Evolutionary conservation across 2,888 invertebrate species (phyloP), one percentile per base, ranked within the genome.

Genomic region (Phyllotreta striolata): DNA sequence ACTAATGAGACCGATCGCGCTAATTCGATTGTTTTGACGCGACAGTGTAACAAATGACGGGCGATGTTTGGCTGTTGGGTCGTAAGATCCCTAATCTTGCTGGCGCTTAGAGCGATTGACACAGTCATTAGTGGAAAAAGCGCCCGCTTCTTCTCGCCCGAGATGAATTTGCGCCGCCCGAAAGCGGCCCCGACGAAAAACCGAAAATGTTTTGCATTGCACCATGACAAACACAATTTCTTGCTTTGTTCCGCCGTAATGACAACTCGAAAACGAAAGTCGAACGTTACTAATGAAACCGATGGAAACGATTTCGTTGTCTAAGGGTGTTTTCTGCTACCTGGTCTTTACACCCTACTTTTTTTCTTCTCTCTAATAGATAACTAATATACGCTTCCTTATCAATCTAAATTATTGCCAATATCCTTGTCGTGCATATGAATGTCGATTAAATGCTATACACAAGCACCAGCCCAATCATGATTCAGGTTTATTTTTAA

Each of bases 91-190:
- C 69, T 74, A 74, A 73, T 73, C 73, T 70, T 68, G 55, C 65
- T 62, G 66, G 63, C 69, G 67, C 71, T 69, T 70, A 70, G 70
- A 70, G 55, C 70, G 76, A 75, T 74, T 76, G 74, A 76, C 74
- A 73, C 72, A 68, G 71, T 74, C 74, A 74, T 77, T 77, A 76
- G 71, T 70, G 69, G 75, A 76, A 77, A 77, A 76, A 75, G 70
- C 70, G 67, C 77, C 77, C 77, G 73, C 75, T 77, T 75, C 72
- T 69, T 67, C 63, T 61, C 51, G 46, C 6, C n/a, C 10, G 35
- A 70, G 71, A 71, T 68, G 64, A 70, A 71, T 73, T n/a, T 69
- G 59, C 71, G 57, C 71, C 41, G 52, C 55, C 55, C 24, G 24
- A 24, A 24, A 52, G 54, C 58, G 54, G n/a, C 46, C 62, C 12